Evolutionary conservation across 2,113 vertebrate genomes (phyloP).

Genomic region (Meles meles): DNA sequence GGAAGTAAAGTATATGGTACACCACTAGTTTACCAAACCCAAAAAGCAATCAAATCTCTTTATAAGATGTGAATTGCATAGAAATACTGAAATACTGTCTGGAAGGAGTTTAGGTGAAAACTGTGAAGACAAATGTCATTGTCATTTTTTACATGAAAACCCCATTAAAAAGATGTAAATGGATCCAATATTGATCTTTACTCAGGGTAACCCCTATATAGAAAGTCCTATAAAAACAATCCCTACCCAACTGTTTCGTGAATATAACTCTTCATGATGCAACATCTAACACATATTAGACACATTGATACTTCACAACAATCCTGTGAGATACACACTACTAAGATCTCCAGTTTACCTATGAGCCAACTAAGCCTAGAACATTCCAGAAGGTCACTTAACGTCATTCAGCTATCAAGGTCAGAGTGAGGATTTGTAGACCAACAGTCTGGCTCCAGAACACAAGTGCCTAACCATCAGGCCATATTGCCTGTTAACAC

Average conservation of each 20-base stretch:
- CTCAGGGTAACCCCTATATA: background rate
- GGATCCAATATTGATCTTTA: background rate
- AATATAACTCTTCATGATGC: background rate
- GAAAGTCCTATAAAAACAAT: background rate
- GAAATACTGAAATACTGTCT: background rate
- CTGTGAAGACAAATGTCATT: background rate
- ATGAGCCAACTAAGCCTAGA: background rate
- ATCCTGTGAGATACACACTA: background rate
- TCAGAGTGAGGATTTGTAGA: conserved; percentile 9
- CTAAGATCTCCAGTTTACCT: background rate
- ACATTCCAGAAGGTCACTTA: background rate
- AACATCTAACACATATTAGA: background rate
- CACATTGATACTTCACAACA: background rate
- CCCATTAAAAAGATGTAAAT: background rate
- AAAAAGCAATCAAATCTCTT: background rate
- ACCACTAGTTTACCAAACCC: background rate
- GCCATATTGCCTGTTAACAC: background rate
- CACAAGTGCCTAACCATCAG: background rate
- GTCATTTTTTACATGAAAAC: background rate
- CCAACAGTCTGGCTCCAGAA: background rate
- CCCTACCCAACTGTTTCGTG: background rate
- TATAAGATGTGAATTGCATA: background rate
- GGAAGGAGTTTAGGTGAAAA: conserved; percentile 9
- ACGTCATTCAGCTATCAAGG: background rate
- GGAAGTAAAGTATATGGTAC: background rate